Evolutionary conservation across 2,113 vertebrate genomes (phyloP), one percentile per base, ranked within the genome.

Genomic region (Holacanthus passer): DNA sequence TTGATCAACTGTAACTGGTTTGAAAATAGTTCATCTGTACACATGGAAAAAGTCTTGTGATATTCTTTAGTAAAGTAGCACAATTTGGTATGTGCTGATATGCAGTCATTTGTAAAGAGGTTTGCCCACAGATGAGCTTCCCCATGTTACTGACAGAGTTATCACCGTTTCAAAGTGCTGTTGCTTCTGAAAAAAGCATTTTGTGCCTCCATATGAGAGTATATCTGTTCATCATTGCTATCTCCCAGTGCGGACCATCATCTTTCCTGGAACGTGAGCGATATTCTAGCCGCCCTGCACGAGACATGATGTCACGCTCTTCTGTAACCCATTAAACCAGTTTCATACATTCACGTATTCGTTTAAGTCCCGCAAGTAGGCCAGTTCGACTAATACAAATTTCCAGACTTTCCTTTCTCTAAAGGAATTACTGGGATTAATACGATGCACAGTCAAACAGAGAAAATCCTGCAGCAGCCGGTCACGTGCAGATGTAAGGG

Each of bases 401-500:
- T 84, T 87, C 56, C 85, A 83, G 71, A 76, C 86, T 85, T 83
- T 66, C 80, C 77, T 86, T 86, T 45, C 50, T 82, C 63, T 77
- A 74, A 88, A 86, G 86, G 86, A 93, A 91, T 92, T 90, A 84
- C 84, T 84, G 86, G 88, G 90, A 91, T 93, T 93, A 93, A 84
- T 73, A 32, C 22, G 5, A 75, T 86, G 71, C n/a, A 17, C 74
- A 63, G 70, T 87, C 41, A 77, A 79, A 84, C 37, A 11, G 75
- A 70, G 76, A 85, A 88, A 93, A 91, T 91, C 91, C 90, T 37
- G 73, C 83, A 56, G 81, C 80, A 58, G 77, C 43, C 53, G 19
- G 69, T 82, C 91, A 87, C 84, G 31, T 92, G 89, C 72, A 66
- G 50, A 32, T 58, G 68, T 70, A 9, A 29, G 37, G 39, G 79